Conservation (phyloP, 2,888 invertebrate species). For the Melieria omissa region DNA sequence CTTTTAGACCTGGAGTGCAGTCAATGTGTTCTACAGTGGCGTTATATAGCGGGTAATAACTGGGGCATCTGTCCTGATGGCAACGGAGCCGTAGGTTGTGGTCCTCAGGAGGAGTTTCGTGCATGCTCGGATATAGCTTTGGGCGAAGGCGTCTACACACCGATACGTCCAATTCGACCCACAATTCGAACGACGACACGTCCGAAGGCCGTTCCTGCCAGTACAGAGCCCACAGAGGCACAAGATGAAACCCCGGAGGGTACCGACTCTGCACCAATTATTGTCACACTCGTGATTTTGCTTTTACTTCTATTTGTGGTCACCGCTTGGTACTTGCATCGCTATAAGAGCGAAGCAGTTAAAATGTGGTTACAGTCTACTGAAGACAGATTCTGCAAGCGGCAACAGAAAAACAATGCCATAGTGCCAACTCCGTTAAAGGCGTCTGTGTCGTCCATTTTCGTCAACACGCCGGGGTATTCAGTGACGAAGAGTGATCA, state of each 20-base stretch:
- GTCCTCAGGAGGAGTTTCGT: slow-evolving; percentile 88
- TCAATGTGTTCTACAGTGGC: slow-evolving; percentile 90
- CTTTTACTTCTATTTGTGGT: slow-evolving; percentile 75
- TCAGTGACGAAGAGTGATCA: slow-evolving; percentile 18
- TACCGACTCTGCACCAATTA: slow-evolving; percentile 68
- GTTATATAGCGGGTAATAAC: slow-evolving; percentile 87
- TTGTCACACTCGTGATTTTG: slow-evolving; percentile 75
- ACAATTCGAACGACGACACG: slow-evolving; percentile 52
- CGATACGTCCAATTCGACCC: slow-evolving; percentile 55
- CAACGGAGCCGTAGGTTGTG: slow-evolving; percentile 84
- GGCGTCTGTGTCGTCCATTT: neutral
- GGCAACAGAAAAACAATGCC: slow-evolving; percentile 29
- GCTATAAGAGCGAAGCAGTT: slow-evolving; percentile 77
- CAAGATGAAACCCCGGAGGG: slow-evolving; percentile 50
- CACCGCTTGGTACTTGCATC: slow-evolving; percentile 78
- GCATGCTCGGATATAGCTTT: slow-evolving; percentile 86
- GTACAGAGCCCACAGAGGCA: slow-evolving; percentile 44
- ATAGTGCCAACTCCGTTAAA: slow-evolving; percentile 6
- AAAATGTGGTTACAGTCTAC: slow-evolving; percentile 65
- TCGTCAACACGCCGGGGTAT: neutral
- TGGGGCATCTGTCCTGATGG: slow-evolving; percentile 83
- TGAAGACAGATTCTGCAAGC: slow-evolving; percentile 41
- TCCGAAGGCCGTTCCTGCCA: slow-evolving; percentile 23
- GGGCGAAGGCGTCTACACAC: slow-evolving; percentile 68
- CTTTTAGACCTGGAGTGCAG: slow-evolving; percentile 73